A percentile compares a stretch with the other conserved stretches of the same genome.
Evolutionary conservation across 2,113 vertebrate species (phyloP).

Genomic region (Bubalus kerabau): DNA sequence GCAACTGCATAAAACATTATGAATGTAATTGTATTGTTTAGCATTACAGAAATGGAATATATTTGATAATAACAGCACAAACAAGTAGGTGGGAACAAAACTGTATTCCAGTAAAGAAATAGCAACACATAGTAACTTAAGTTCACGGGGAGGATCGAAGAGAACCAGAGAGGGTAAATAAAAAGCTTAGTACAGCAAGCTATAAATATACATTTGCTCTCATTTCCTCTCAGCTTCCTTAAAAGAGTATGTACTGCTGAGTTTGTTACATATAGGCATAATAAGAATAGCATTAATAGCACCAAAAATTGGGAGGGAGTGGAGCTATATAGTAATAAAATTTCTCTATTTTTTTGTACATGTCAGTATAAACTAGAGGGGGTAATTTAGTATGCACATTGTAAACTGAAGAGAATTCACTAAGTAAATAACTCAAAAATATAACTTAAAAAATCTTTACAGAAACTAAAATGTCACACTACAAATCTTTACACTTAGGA

Average conservation of each 20-base stretch:
- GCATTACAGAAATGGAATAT: not conserved
- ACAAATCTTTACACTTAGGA: not conserved
- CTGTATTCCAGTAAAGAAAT: not conserved
- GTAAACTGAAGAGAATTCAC: not conserved
- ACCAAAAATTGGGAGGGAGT: not conserved
- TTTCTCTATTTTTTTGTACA: not conserved
- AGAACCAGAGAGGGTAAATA: not conserved
- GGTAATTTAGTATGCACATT: not conserved
- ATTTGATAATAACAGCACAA: not conserved
- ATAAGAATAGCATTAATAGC: not conserved
- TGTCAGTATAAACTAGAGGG: not conserved
- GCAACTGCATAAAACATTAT: not conserved
- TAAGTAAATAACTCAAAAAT: not conserved
- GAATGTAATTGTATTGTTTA: not conserved
- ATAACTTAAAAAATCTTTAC: not conserved
- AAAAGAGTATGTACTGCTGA: not conserved
- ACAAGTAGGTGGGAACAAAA: not conserved
- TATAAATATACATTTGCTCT: not conserved
- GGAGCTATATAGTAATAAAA: not conserved
- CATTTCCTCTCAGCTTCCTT: not conserved
- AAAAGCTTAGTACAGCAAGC: not conserved
- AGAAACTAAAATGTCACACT: not conserved
- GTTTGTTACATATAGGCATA: not conserved
- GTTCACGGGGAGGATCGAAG: not conserved
- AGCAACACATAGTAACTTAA: not conserved